A percentile compares a stretch with the other conserved stretches of the same genome.
Evolutionary conservation across 1,140 invertebrate species (phyloP).

Genomic region (Nixonia krombeini): DNA sequence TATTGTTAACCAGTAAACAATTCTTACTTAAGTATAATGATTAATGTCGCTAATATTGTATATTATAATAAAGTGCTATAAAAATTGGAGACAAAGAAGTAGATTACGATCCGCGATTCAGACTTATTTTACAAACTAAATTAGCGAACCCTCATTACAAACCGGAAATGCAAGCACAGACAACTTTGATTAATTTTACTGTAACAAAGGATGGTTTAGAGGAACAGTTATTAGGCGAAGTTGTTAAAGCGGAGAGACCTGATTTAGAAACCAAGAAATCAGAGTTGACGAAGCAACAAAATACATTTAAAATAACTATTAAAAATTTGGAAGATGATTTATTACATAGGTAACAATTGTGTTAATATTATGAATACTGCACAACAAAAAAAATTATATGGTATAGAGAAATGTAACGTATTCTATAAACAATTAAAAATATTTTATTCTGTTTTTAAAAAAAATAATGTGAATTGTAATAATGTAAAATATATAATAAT

Average conservation of each 20-base stretch:
- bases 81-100: constrained; percentile 94
- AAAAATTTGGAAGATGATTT: constrained; percentile 93
- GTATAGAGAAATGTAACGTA: not conserved
- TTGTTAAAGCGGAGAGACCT: constrained; percentile 93
- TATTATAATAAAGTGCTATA: constrained; percentile 72
- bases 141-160: constrained; percentile 96
- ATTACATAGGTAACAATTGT: constrained; percentile 74
- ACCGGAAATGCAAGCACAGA: constrained; percentile 96
- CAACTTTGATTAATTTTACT: constrained; percentile 95
- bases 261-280: constrained; percentile 85
- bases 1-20: too few relatives aligned
- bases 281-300: constrained; percentile 92
- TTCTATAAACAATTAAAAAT: too few relatives aligned
- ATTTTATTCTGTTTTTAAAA: too few relatives aligned
- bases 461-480: too few relatives aligned
- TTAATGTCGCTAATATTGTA: constrained; percentile 1
- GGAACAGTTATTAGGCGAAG: constrained; percentile 93
- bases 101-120: constrained; percentile 87
- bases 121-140: constrained; percentile 94
- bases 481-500: too few relatives aligned
- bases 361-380: too few relatives aligned
- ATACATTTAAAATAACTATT: constrained; percentile 93
- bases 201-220: constrained; percentile 94
- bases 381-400: too few relatives aligned
- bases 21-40: not conserved